These are phyloP conservation scores for Neopelma chrysocephalum DNA, from an alignment of 2,797 vertebrate genomes.

Conservation along the genomic window DNA sequence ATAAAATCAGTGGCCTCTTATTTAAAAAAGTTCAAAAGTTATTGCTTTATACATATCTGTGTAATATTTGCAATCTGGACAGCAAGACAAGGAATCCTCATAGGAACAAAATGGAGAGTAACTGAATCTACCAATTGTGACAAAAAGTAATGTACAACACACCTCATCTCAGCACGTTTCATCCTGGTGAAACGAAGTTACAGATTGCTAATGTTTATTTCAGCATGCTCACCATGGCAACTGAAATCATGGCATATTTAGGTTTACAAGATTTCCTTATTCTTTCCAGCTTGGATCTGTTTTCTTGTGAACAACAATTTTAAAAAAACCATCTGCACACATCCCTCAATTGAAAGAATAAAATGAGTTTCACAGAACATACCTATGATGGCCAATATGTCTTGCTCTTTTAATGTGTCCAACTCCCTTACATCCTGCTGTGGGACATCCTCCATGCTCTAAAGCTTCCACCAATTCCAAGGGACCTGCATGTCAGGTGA, in stretches of 20 bases:
- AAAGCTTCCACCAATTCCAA: slow-evolving; percentile 82
- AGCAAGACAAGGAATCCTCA: neutral
- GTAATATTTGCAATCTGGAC: neutral
- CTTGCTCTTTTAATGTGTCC: slow-evolving; percentile 85
- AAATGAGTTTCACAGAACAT: slow-evolving; percentile 24
- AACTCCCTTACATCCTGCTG: slow-evolving; percentile 82
- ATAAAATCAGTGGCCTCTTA: neutral
- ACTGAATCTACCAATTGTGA: slow-evolving; percentile 19
- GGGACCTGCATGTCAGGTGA: slow-evolving; percentile 65
- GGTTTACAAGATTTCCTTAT: neutral
- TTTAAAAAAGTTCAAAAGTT: neutral
- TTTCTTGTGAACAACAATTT: neutral
- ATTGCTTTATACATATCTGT: neutral
- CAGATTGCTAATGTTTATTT: slow-evolving; percentile 25
- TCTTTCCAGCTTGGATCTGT: neutral
- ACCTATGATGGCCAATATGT: slow-evolving; percentile 84
- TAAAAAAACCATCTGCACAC: neutral
- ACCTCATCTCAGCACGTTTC: slow-evolving; percentile 29
- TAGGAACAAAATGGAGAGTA: slow-evolving; percentile 7
- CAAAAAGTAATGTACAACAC: neutral
- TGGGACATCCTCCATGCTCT: slow-evolving; percentile 82
- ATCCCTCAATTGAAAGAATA: neutral
- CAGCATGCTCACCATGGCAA: slow-evolving; percentile 63
- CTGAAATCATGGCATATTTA: slow-evolving; percentile 35
- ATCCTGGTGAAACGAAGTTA: slow-evolving; percentile 22